Base-by-base conservation (phyloP, 2,113 vertebrate species). In the Erpornis zantholeuca region DNA sequence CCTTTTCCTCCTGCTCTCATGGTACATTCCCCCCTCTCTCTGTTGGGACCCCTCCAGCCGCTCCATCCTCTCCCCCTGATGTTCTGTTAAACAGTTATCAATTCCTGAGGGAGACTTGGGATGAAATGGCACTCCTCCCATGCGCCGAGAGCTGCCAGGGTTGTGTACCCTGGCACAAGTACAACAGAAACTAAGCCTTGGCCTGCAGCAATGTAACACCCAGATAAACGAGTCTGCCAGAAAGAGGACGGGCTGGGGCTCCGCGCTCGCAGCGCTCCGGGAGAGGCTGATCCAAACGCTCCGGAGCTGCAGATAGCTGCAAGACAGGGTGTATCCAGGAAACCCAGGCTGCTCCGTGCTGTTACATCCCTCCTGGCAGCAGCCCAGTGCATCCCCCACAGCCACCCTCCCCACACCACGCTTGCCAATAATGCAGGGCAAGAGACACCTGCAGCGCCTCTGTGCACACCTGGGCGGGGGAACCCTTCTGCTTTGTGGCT, bases 131-230 rank as follows among this genome's bases (percentile, higher is more conserved):
- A 72, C 79, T 95, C 92, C 96, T 97, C 85, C 92, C 79, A 38
- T 92, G 87, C 45, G 88, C 87, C 9, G 23, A 79, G 83, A 88
- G 90, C 93, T 94, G 93, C 94, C 93, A 96, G 82, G 59, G 75
- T 31, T 97, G 97, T 88, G 77, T 97, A 95, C 93, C 80, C 96
- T 98, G 97, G 97, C 97, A 97, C 54, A 60, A 81, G 60, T 91
- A 97, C 96, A 97, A 97, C 95, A 97, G 94, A 97, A 97, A 97
- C 96, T 97, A 75, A 97, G 71, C 92, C 92, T 96, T 95, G 96
- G 96, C 96, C 97, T 69, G 11, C 17, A 96, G 96, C 95, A 63
- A 63, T 56, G 95, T 91, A 96, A 97, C 97, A 96, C 96, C 97
- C 96, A 95, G 94, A 96, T 93, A 95, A 95, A 95, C 87, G 44